These are phyloP conservation scores for Toxostoma redivivum DNA, from an alignment of 2,113 vertebrate genomes.

Conservation along the genomic window DNA sequence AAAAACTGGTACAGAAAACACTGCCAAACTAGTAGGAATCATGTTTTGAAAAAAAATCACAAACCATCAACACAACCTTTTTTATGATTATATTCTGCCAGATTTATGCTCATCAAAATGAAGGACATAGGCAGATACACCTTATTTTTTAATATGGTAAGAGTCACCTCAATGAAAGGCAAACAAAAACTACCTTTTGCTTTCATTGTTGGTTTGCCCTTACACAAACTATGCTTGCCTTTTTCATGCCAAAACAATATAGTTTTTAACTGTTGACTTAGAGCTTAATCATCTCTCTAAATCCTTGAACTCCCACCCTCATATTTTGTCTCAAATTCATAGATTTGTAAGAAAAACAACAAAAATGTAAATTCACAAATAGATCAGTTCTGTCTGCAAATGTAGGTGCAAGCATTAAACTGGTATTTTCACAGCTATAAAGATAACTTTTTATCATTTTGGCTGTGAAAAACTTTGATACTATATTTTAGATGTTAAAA, in stretches of 20 bases:
- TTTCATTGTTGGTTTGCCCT: not conserved
- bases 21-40: not conserved
- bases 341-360: not conserved
- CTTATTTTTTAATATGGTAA: not conserved
- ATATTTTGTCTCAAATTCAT: not conserved
- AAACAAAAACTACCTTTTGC: not conserved
- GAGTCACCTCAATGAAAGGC: not conserved
- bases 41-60: not conserved
- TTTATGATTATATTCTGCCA: not conserved
- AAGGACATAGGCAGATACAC: not conserved
- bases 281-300: not conserved
- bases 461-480: not conserved
- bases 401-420: not conserved
- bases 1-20: not conserved
- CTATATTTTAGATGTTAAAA: not conserved
- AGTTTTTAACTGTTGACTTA: not conserved
- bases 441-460: not conserved
- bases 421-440: not conserved
- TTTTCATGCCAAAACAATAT: not conserved
- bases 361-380: not conserved
- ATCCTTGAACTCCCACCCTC: not conserved
- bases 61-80: not conserved
- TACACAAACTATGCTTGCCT: not conserved
- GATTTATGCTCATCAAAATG: not conserved
- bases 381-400: not conserved